phyloP scores from a whole-genome alignment of 2,113 vertebrate genomes.

The Gnathonemus longibarbis region DNA sequence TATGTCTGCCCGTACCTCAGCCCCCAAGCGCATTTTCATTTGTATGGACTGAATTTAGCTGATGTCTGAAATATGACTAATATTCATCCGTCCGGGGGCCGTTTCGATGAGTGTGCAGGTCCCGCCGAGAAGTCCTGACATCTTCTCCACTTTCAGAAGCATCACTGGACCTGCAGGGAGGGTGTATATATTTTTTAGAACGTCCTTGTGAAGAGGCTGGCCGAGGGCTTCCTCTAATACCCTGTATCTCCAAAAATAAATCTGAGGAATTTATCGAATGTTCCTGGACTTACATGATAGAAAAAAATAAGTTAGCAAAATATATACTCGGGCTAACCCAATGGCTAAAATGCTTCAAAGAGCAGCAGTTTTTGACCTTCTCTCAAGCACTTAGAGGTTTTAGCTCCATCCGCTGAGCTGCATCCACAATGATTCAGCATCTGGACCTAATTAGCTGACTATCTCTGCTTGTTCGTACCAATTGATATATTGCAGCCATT shows the following conservation, averaged over 20 bases:
- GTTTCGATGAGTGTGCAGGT: conserved; percentile 5
- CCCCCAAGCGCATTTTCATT: background rate
- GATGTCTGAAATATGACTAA: background rate
- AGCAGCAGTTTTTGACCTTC: background rate
- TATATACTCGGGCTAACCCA: background rate
- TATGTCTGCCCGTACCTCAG: background rate
- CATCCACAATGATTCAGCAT: background rate
- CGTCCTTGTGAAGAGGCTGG: background rate
- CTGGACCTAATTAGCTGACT: background rate
- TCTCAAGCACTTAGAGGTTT: background rate
- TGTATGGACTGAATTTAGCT: background rate
- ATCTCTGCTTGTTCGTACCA: background rate
- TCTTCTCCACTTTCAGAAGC: background rate
- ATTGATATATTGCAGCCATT: background rate
- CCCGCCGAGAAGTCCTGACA: background rate
- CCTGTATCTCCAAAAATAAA: background rate
- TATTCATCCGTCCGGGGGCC: background rate
- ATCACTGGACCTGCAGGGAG: background rate
- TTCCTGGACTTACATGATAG: background rate
- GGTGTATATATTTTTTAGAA: background rate
- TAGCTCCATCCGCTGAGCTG: background rate
- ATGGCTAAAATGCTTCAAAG: background rate
- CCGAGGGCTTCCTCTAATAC: background rate
- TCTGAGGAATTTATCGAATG: background rate
- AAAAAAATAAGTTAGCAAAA: background rate